phyloP scores from a whole-genome alignment of 2,888 invertebrate species.

The Merodon equestris region DNA sequence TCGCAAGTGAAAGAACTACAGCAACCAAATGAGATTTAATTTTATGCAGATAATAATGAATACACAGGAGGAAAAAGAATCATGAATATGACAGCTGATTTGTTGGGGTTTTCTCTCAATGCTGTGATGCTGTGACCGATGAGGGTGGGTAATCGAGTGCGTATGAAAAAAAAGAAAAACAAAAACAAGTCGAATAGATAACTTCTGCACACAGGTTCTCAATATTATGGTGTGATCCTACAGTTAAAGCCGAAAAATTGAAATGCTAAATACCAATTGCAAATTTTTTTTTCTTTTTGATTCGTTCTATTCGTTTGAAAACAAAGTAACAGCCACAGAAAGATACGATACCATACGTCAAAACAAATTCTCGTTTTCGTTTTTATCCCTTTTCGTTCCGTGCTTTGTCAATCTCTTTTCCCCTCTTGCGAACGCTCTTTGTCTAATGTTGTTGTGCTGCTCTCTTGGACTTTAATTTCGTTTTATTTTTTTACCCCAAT shows the following conservation, averaged over 20 bases:
- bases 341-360: constrained; percentile 38
- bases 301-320: neutral
- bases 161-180: no score
- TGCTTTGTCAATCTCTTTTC: neutral
- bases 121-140: neutral
- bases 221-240: no score
- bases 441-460: neutral
- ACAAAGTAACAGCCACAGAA: constrained; percentile 41
- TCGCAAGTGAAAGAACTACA: no score
- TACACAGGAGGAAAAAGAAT: constrained; percentile 42
- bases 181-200: no score
- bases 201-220: no score
- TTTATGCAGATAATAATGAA: constrained; percentile 48
- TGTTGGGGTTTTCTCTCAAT: constrained; percentile 2
- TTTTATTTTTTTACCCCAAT: constrained; percentile 59
- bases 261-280: constrained; percentile 16
- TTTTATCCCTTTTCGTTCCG: constrained; percentile 9
- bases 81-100: constrained; percentile 39
- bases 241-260: no score
- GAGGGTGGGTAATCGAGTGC: neutral
- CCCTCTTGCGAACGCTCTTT: neutral
- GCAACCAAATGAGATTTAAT: neutral
- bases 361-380: constrained; percentile 41
- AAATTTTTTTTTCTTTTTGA: constrained; percentile 32
- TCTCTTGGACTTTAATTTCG: constrained; percentile 13